These are phyloP conservation scores for Hydropsyche betteni DNA, from an alignment of 2,888 invertebrate species.

Conservation along the genomic window DNA sequence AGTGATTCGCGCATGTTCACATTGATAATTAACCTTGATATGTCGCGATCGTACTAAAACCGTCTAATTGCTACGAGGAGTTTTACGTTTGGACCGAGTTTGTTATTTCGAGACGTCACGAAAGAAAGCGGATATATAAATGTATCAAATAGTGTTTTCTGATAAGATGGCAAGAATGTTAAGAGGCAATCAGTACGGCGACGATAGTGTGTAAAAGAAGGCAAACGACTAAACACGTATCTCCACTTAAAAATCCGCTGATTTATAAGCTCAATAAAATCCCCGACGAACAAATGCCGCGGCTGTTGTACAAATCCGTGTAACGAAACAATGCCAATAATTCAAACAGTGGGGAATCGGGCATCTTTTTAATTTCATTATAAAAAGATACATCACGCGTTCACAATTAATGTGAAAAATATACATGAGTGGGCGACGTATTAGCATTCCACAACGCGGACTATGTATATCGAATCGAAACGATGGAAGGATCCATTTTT, in stretches of 20 bases:
- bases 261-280: constrained; percentile 31
- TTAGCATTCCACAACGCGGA: constrained; percentile 18
- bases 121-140: no score
- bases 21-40: no score
- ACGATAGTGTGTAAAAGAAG: constrained; percentile 13
- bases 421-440: constrained; percentile 23
- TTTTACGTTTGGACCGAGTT: no score
- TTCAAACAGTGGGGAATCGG: constrained; percentile 35
- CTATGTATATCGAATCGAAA: constrained; percentile 11
- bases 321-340: constrained; percentile 37
- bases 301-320: constrained; percentile 31
- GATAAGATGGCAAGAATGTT: constrained; percentile 6
- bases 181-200: constrained; percentile 11
- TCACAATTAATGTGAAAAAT: constrained; percentile 30
- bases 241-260: constrained; percentile 22
- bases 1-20: no score
- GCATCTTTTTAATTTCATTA: constrained; percentile 33
- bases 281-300: constrained; percentile 22
- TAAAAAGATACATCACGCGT: constrained; percentile 25
- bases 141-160: no score
- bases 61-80: no score
- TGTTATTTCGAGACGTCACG: no score
- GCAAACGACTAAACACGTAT: constrained; percentile 11
- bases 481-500: not conserved
- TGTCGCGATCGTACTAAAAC: no score